phyloP scores from a whole-genome alignment of 2,888 invertebrate genomes.

The Limnephilus rhombicus region DNA sequence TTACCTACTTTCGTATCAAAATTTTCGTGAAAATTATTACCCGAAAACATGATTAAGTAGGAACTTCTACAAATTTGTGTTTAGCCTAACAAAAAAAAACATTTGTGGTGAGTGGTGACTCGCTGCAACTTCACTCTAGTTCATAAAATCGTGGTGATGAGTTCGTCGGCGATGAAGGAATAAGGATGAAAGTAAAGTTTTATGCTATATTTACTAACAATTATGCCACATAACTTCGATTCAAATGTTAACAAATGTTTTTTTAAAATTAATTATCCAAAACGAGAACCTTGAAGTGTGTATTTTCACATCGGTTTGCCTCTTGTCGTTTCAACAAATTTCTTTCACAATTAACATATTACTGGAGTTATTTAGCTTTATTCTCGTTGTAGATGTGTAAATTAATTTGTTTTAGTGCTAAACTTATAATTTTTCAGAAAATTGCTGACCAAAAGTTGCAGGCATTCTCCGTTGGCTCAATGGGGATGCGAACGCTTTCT shows the following conservation, averaged over 20 bases:
- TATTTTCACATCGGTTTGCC: neutral
- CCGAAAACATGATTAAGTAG: neutral
- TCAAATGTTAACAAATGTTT: neutral
- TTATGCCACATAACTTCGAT: neutral
- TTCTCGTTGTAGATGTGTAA: neutral
- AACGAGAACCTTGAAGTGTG: neutral
- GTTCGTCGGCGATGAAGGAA: neutral
- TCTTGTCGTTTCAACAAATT: neutral
- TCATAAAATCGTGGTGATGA: constrained; percentile 23
- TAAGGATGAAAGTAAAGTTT: constrained; percentile 40
- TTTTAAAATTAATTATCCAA: neutral
- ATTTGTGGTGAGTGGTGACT: constrained; percentile 31
- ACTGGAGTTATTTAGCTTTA: neutral
- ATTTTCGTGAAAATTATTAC: too few species aligned
- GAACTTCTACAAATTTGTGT: neutral
- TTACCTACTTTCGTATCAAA: too few species aligned
- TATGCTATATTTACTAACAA: neutral
- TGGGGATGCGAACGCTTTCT: constrained; percentile 86
- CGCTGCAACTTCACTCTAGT: constrained; percentile 15
- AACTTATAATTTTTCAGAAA: constrained; percentile 71
- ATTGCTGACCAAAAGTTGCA: constrained; percentile 86
- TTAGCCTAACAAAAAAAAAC: neutral
- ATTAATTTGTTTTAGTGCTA: neutral
- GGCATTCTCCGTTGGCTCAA: constrained; percentile 86
- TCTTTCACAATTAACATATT: neutral